Evolutionary conservation across 1,140 invertebrate genomes (phyloP), one percentile per base, ranked within the genome.

Genomic region (Brachionus manjavacas): DNA sequence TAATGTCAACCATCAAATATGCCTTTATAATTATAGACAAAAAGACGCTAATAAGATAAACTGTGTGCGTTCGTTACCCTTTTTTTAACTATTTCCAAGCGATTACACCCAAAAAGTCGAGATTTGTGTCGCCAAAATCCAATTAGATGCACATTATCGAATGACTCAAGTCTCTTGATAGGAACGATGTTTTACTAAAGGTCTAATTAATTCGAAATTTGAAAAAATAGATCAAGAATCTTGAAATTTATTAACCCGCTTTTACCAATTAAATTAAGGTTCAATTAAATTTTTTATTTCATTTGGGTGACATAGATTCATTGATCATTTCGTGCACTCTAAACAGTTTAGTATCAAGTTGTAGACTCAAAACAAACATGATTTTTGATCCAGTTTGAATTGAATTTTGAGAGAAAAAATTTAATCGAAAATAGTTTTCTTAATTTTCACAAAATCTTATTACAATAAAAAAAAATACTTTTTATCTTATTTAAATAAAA

Each of bases 1-100:
- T 68, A 68, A 68, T 68, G 66, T 68, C 66, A 68, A 68, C 16
- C 31, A 68, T 68, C 31, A 68, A 68, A 68, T 68, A 68, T 68
- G 25, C 4, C 52, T 20, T 35, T 35, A 28, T 31, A 35, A 31
- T 68, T 31, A 68, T 35, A 28, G 31, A 28, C 25, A 68, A 68
- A 64, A 39, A 68, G 66, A 68, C 66, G 31, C 66, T 31, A 68
- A 28, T 31, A 31, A 68, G 31, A 68, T 31, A 68, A 68, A 68
- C 9, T 60, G 20, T 20, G 20, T 20, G 52, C 52, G 52, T 60
- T 60, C 66, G 25, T 31, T 31, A 16, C 14, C 31, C 66, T 68
- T 68, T 68, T 64, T 64, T 68, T 68, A 12, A 52, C 14, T 52
- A 52, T 52, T 52, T 52, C 16, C 46, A 16, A 60, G 52, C 52